Evolutionary conservation across 1,140 invertebrate genomes (phyloP).

Genomic region (Trachymyrmex septentrionalis): DNA sequence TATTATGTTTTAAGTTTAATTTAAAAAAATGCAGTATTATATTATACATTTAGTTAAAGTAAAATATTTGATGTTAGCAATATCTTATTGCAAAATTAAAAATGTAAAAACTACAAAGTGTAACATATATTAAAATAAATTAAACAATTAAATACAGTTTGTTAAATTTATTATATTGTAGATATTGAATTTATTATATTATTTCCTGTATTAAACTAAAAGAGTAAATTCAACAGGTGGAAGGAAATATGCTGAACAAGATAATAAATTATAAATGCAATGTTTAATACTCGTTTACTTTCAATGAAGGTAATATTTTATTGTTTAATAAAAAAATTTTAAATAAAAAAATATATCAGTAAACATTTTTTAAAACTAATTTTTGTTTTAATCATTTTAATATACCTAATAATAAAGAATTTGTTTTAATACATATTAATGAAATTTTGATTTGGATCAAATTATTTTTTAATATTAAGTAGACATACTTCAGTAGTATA

Average conservation of each 20-base stretch:
- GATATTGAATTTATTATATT: too few species aligned
- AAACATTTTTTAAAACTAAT: background rate
- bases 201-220: background rate
- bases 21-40: background rate
- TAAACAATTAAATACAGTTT: background rate
- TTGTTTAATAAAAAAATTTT: background rate
- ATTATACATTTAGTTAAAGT: constrained; percentile 10
- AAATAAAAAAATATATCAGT: background rate
- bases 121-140: background rate
- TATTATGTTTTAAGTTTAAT: background rate
- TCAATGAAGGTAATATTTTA: background rate
- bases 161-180: background rate
- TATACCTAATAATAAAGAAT: background rate
- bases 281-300: background rate
- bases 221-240: constrained; percentile 78
- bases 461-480: background rate
- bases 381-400: background rate
- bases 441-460: background rate
- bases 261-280: constrained; percentile 1
- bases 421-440: too few species aligned
- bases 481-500: background rate
- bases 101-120: background rate
- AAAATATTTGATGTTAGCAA: background rate
- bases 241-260: constrained; percentile 56
- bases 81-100: background rate